Evolutionary conservation across 2,113 vertebrate genomes (phyloP), one percentile per base, ranked within the genome.

Genomic region (Zapornia atra): DNA sequence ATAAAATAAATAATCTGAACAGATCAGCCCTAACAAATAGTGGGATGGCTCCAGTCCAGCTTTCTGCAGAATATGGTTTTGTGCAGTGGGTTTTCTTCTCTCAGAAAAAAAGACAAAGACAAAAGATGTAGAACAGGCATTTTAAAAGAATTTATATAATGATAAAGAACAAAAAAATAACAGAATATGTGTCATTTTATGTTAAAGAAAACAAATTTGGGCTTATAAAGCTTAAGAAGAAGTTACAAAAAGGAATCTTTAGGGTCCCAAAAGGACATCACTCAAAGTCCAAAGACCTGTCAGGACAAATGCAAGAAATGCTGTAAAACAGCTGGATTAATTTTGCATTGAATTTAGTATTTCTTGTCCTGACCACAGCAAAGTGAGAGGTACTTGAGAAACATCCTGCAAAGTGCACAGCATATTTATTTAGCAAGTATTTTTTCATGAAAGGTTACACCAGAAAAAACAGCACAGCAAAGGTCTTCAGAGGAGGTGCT

Each of bases 1-100:
- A 72, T 61, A 53, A 92, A 92, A 94, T 64, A 96, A 93, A 60
- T 83, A 90, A 34, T 51, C 34, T 48, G 53, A 56, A 76, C 71
- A 83, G 24, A 77, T 34, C 40, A 88, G 40, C 44, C 34, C 44
- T 91, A 69, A 86, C 6, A 95, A 96, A 78, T 11, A 66, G 40
- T 57, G 69, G 46, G 31, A 92, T 21, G 14, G 59, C 40, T 96
- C 88, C 84, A 89, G 36, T 40, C 31, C 40, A 73, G 31, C 15
- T 84, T 66, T 81, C 22, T 75, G 31, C 29, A 81, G n/a, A 86
- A 42, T 40, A 84, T 65, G 25, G 21, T 44, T 90, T 66, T 24
- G 14, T 72, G 40, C 71, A 80, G 59, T 48, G 50, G 3, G 40
- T 60, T 94, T 80, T 82, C 22, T 86, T 80, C 24, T 75, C 69